Evolutionary conservation across 2,113 vertebrate genomes (phyloP).

Genomic region (Chamaea fasciata): DNA sequence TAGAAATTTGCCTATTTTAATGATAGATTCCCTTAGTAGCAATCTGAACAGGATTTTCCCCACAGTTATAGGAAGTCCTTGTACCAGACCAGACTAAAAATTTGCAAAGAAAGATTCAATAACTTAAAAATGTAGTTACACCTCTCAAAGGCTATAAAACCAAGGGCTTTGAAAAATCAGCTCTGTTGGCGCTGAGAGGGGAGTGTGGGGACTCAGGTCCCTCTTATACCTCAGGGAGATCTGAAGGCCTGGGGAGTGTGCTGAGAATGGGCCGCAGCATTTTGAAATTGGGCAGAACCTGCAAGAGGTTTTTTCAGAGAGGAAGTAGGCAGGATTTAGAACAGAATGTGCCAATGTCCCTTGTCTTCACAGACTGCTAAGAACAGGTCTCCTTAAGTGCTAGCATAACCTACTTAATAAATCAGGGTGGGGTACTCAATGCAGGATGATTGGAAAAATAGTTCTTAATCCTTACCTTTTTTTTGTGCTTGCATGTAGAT

Average conservation of each 20-base stretch:
- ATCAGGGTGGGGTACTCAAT: too few species aligned
- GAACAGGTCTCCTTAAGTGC: neutral
- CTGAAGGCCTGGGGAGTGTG: rapidly evolving
- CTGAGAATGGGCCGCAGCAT: neutral
- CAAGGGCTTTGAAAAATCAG: neutral
- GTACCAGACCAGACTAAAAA: neutral
- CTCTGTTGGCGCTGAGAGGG: neutral
- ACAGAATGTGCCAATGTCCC: neutral
- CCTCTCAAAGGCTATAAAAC: neutral
- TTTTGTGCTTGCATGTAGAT: neutral
- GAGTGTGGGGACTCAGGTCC: neutral
- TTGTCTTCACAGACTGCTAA: neutral
- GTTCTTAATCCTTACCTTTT: neutral
- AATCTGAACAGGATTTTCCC: neutral
- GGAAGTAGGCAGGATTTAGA: neutral
- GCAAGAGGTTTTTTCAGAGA: neutral
- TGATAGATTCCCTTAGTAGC: neutral
- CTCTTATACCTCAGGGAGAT: neutral
- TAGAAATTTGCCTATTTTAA: neutral
- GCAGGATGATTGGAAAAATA: neutral
- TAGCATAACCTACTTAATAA: neutral
- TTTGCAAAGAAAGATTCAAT: neutral
- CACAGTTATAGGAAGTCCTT: neutral
- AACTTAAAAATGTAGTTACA: neutral
- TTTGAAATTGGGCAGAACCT: neutral